Base-by-base conservation (phyloP, 2,113 vertebrate species). In the Pseudonaja textilis region DNA sequence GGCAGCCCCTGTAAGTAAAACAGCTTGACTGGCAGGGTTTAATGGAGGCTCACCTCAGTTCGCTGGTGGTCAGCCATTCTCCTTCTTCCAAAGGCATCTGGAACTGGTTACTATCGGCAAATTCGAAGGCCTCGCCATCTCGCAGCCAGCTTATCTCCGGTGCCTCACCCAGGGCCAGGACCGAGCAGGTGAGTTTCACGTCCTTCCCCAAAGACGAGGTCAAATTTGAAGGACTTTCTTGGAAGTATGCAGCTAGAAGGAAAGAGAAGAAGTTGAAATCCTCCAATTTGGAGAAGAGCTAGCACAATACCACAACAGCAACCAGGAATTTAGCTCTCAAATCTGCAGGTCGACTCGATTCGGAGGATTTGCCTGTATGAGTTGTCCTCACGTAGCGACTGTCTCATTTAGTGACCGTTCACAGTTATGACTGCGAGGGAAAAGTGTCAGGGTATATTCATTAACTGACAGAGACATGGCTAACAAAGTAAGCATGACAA, bases 121-220 rank as follows among this genome's bases (percentile, higher is more conserved):
- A 88, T 69, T 97, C 97, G 4, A 99, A 96, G 0, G 86, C 50
- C 45, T 94, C 47, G 0, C 96, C 96, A 0, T 98, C 97, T 59
- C 92, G 97, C 54, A 98, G 94, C 99, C 99, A 99, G 74, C 96
- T 52, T 89, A 99, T 97, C n/a, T 99, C 98, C 0, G 98, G 98
- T 0, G 98, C 96, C 10, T 97, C 98, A 0, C 97, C 97, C 0
- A 85, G 45, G 0, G 97, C 96, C 47, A 91, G 97, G 88, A 98
- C 95, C 18, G 93, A 90, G 91, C 99, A 99, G 3, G 95, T 95
- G 91, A 99, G 90, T 0, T 55, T 92, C 3, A 98, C 98, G 0
- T 95, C 95, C 94, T 98, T 98, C 14, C 98, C 99, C 93, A 98
- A 96, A 0, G 98, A 98, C 0, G 98, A 97, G 0, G 98, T 98